Conservation (phyloP, 2,888 invertebrate species). For the Yponomeuta cagnagella region DNA sequence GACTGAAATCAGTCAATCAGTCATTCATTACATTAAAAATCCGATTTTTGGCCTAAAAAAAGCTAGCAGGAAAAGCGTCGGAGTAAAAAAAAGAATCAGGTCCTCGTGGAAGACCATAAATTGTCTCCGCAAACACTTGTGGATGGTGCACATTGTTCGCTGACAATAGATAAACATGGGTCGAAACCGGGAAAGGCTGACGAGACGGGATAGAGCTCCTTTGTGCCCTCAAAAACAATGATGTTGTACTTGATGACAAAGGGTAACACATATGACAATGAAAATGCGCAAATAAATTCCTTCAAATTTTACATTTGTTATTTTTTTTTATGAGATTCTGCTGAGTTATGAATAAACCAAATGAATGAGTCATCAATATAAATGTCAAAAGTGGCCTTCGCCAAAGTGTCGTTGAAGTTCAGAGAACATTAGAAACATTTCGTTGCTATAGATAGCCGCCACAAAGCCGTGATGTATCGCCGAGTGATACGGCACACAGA, state of each 20-base stretch:
- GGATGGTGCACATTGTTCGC: constrained; percentile 42
- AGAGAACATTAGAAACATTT: constrained; percentile 14
- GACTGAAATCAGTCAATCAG: neutral
- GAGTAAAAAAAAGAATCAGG: constrained; percentile 4
- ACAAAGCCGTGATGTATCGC: constrained; percentile 43
- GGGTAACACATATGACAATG: neutral
- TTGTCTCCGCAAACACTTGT: constrained; percentile 39
- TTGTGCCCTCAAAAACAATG: constrained; percentile 24
- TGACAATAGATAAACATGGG: constrained; percentile 46
- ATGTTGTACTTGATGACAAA: constrained; percentile 14
- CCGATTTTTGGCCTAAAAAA: neutral
- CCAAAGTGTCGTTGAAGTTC: neutral
- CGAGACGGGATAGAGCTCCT: constrained; percentile 27
- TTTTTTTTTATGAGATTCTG: neutral
- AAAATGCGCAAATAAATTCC: neutral
- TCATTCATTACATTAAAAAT: neutral
- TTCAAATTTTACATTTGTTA: neutral
- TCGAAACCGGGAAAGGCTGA: constrained; percentile 28
- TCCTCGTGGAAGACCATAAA: constrained; percentile 31
- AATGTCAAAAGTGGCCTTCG: neutral
- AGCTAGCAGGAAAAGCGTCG: neutral
- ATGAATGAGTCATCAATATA: neutral
- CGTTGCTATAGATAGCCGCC: constrained; percentile 23
- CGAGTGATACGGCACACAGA: constrained; percentile 32
- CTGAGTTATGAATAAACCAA: neutral